phyloP scores from a whole-genome alignment of 2,113 vertebrate genomes.

The Nothocercus julius region DNA sequence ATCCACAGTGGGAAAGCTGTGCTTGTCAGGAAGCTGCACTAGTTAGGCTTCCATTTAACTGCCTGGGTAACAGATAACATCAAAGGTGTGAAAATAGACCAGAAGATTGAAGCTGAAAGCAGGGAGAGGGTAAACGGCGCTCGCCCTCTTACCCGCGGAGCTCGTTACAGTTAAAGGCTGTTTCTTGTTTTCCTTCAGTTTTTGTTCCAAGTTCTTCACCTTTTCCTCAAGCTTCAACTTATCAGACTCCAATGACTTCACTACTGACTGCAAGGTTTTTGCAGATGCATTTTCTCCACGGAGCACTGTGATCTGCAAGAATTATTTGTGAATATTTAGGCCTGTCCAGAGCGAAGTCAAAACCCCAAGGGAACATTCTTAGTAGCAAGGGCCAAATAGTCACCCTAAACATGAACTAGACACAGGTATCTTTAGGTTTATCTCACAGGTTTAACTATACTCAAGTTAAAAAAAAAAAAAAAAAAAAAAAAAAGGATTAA shows the following conservation, averaged over 20 bases:
- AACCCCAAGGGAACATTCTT: not conserved
- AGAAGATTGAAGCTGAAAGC: not conserved
- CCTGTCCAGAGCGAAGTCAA: not conserved
- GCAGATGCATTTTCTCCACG: slow-evolving; percentile 83
- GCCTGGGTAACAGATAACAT: not conserved
- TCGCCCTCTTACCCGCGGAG: slow-evolving; percentile 72
- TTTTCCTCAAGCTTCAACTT: slow-evolving; percentile 87
- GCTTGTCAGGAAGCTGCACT: not conserved
- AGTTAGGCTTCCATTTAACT: not conserved
- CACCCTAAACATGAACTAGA: not conserved
- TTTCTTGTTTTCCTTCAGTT: slow-evolving; percentile 78
- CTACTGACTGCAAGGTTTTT: slow-evolving; percentile 83
- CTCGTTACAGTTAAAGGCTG: slow-evolving; percentile 59
- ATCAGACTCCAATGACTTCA: slow-evolving; percentile 87
- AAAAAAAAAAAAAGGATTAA: not conserved
- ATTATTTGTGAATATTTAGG: not conserved
- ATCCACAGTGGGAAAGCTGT: not conserved
- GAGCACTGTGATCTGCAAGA: slow-evolving; percentile 82
- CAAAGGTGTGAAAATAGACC: not conserved
- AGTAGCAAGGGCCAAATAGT: not conserved
- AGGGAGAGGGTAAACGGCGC: rapidly evolving
- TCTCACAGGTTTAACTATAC: not conserved
- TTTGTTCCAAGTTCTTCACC: slow-evolving; percentile 87
- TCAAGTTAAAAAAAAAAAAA: not conserved
- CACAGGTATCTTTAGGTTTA: not conserved